Conservation (phyloP, 1,140 invertebrate genomes). For the Zaprionus gabonicus region DNA sequence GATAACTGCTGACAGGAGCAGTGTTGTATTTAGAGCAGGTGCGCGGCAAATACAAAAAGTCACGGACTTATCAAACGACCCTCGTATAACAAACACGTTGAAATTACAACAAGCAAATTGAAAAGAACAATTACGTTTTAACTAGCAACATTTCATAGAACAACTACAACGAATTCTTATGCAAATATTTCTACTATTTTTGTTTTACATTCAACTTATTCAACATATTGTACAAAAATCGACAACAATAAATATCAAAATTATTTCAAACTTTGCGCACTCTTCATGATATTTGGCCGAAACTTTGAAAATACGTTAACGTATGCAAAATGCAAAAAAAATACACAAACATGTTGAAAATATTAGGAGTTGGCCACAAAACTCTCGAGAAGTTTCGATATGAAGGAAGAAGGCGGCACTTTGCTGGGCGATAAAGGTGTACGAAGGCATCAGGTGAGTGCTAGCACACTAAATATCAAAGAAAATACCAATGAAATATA, state of each 20-base stretch:
- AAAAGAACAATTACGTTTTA: conserved; percentile 51
- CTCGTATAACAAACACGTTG: conserved; percentile 35
- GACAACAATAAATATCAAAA: conserved; percentile 49
- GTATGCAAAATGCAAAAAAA: conserved; percentile 47
- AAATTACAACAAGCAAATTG: conserved; percentile 42
- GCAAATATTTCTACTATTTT: conserved; percentile 81
- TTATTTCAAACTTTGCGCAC: conserved; percentile 58
- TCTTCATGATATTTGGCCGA: conserved; percentile 53
- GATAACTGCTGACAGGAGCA: too few relatives aligned
- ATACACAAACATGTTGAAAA: conserved; percentile 44
- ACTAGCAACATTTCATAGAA: conserved; percentile 52
- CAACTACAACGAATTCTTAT: conserved; percentile 76
- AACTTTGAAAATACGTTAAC: conserved; percentile 13
- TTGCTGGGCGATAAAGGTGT: conserved; percentile 88
- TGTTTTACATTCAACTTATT: conserved; percentile 73
- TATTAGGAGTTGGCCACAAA: conserved; percentile 92
- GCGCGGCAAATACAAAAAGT: too few relatives aligned
- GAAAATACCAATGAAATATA: conserved; percentile 33
- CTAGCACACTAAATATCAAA: conserved; percentile 44
- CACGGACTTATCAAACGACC: too few relatives aligned
- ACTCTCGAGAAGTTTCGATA: conserved; percentile 92
- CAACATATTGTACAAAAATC: conserved; percentile 48
- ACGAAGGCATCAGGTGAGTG: conserved; percentile 85
- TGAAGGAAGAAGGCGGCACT: conserved; percentile 92
- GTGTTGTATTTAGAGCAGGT: too few relatives aligned